Percentiles rank a stretch among this genome's conserved stretches.
phyloP scores from a whole-genome alignment of 2,888 invertebrate species.

The Phasia obesa region DNA sequence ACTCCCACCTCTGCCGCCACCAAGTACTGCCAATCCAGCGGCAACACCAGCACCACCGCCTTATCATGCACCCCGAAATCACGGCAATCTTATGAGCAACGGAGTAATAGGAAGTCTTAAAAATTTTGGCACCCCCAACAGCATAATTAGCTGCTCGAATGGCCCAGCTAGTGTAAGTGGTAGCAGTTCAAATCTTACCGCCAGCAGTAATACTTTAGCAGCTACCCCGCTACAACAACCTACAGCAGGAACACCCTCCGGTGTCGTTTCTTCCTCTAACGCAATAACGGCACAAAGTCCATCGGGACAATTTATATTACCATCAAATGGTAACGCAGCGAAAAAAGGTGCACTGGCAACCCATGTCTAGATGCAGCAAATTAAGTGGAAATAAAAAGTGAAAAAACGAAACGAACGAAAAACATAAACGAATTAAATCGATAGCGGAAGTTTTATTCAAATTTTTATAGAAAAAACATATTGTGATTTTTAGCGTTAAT shows the following conservation, averaged over 20 bases:
- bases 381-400: constrained; percentile 21
- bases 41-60: constrained; percentile 92
- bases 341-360: constrained; percentile 84
- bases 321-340: constrained; percentile 81
- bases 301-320: constrained; percentile 82
- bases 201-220: constrained; percentile 80
- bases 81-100: constrained; percentile 76
- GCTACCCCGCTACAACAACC: constrained; percentile 84
- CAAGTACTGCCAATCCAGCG: constrained; percentile 88
- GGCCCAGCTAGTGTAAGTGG: constrained; percentile 83
- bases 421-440: constrained; percentile 70
- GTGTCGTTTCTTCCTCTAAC: constrained; percentile 83
- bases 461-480: constrained; percentile 75
- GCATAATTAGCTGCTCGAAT: constrained; percentile 80
- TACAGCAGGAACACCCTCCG: constrained; percentile 84
- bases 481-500: constrained; percentile 83
- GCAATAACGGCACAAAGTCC: constrained; percentile 85
- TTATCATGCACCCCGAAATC: constrained; percentile 83
- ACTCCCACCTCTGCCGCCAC: constrained; percentile 84
- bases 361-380: constrained; percentile 84
- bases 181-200: constrained; percentile 84
- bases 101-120: constrained; percentile 84
- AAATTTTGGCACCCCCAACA: constrained; percentile 82
- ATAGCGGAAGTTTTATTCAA: constrained; percentile 53
- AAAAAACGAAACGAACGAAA: constrained; percentile 63